Conservation (phyloP, 2,888 invertebrate genomes). For the Oscheius sp. region DNA sequence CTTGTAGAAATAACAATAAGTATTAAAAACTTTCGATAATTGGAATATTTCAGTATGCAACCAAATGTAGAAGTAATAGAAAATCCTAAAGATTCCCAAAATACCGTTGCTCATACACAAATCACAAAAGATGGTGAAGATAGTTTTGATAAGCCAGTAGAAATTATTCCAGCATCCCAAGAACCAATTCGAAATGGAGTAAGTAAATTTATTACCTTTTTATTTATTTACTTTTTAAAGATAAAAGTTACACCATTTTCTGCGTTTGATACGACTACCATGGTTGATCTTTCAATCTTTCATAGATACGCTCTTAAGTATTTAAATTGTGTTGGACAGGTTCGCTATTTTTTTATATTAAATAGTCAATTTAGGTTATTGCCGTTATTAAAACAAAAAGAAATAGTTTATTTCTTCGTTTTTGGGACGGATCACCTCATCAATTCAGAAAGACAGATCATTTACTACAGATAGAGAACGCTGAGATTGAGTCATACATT, state of each 20-base stretch:
- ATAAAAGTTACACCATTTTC: neutral
- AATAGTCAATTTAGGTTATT: neutral
- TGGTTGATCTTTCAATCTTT: neutral
- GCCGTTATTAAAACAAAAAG: neutral
- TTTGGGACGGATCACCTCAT: constrained; percentile 11
- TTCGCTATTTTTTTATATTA: neutral
- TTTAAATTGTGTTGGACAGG: constrained; percentile 3
- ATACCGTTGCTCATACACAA: neutral
- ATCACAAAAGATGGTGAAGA: neutral
- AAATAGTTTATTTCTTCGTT: neutral
- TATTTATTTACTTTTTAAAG: neutral
- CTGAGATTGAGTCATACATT: neutral
- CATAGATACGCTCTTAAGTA: neutral
- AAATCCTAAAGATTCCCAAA: neutral
- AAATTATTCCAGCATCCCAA: neutral
- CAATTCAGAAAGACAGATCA: too few relatives aligned
- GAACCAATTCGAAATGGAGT: neutral
- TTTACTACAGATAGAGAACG: neutral
- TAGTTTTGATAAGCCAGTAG: neutral
- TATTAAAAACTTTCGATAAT: too few relatives aligned
- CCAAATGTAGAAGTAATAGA: neutral
- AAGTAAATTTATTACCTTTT: neutral
- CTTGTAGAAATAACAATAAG: too few relatives aligned
- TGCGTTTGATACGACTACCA: neutral
- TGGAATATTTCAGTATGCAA: too few relatives aligned